Percentiles rank a stretch among this genome's conserved stretches.
phyloP scores from a whole-genome alignment of 2,888 invertebrate genomes.

The Pristionchus entomophagus region DNA sequence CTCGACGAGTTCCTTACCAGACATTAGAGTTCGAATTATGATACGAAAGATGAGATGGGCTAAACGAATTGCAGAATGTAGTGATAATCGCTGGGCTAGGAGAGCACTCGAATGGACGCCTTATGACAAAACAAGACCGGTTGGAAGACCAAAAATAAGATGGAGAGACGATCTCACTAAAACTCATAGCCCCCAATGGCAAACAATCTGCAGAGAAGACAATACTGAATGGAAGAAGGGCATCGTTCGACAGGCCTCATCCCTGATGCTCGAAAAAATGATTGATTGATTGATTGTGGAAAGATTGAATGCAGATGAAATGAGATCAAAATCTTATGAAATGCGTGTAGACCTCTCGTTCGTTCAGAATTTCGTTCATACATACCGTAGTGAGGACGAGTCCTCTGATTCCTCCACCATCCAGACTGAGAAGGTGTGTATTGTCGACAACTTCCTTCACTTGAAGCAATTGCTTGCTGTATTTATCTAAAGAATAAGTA shows the following conservation, averaged over 20 bases:
- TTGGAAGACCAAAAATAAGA: not conserved
- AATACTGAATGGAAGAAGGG: not conserved
- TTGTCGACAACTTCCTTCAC: too few species aligned
- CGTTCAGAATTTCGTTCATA: too few species aligned
- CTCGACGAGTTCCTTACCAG: not conserved
- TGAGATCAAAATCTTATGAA: too few species aligned
- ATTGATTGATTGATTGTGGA: not conserved
- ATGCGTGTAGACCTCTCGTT: too few species aligned
- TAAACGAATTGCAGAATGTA: not conserved
- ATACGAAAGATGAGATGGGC: not conserved
- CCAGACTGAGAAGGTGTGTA: too few species aligned
- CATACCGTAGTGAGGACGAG: too few species aligned
- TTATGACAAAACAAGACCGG: not conserved
- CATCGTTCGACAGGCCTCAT: not conserved
- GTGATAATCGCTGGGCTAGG: not conserved
- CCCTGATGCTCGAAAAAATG: not conserved
- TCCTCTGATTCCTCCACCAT: too few species aligned
- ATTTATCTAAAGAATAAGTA: too few species aligned
- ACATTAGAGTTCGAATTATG: not conserved
- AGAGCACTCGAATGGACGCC: not conserved
- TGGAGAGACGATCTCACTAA: not conserved
- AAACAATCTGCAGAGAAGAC: not conserved
- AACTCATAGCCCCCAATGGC: not conserved
- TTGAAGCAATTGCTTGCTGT: too few species aligned
- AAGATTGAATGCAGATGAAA: too few species aligned